phyloP scores from a whole-genome alignment of 1,140 invertebrate genomes.

The Aphelinus atriplicis region DNA sequence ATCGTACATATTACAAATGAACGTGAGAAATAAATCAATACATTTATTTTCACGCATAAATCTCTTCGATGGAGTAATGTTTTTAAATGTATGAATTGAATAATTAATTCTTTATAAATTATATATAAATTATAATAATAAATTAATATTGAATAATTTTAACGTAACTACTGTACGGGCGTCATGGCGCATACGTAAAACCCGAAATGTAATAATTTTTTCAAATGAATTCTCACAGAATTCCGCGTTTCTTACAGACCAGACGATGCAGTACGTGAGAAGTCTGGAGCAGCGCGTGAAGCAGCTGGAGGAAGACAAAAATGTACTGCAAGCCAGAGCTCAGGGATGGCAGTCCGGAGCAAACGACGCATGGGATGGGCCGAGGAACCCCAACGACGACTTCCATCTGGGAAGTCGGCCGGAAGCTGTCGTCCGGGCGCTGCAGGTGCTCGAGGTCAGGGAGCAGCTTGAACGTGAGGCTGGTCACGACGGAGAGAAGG shows the following conservation, averaged over 20 bases:
- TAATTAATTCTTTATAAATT: no score
- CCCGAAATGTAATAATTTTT: no score
- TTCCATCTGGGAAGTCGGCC: slow-evolving; percentile 70
- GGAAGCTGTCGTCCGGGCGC: slow-evolving; percentile 88
- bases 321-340: slow-evolving; percentile 63
- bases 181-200: no score
- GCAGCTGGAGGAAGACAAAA: slow-evolving; percentile 84
- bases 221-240: no score
- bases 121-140: no score
- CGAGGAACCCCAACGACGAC: slow-evolving; percentile 60
- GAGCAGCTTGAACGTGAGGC: slow-evolving; percentile 85
- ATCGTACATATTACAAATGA: no score
- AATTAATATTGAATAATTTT: no score
- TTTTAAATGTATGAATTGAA: no score
- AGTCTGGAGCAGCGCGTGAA: slow-evolving; percentile 86
- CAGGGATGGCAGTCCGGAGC: slow-evolving; percentile 61
- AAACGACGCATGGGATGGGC: slow-evolving; percentile 59
- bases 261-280: slow-evolving; percentile 87
- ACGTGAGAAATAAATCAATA: no score
- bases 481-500: slow-evolving; percentile 91
- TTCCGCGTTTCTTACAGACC: slow-evolving; percentile 67
- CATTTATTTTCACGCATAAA: no score
- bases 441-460: slow-evolving; percentile 90
- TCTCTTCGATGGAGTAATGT: no score
- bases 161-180: no score